Conservation (phyloP, 2,113 vertebrate species). For the Psammodynastes pulverulentus region DNA sequence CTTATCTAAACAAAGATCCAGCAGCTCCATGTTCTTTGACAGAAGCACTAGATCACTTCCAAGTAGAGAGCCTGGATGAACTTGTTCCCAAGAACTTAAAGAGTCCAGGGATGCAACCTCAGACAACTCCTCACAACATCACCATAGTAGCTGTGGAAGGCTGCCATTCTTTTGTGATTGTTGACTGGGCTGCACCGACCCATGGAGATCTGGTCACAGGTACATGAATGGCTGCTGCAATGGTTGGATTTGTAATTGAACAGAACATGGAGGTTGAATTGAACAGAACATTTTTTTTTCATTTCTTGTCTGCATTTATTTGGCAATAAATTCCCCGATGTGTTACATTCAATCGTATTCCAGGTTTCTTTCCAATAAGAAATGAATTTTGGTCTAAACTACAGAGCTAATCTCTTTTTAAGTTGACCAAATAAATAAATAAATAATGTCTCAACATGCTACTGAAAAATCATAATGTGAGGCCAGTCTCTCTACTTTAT, state of each 20-base stretch:
- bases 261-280: background rate
- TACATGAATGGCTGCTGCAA: constrained; percentile 41
- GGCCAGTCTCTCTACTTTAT: background rate
- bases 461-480: background rate
- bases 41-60: constrained; percentile 93
- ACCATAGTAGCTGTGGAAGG: constrained; percentile 95
- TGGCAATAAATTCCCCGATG: background rate
- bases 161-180: constrained; percentile 96
- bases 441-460: background rate
- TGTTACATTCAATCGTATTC: background rate
- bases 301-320: background rate
- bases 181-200: constrained; percentile 89
- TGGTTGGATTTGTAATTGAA: background rate
- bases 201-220: constrained; percentile 92
- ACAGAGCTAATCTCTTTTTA: background rate
- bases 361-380: background rate
- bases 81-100: constrained; percentile 81
- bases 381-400: background rate
- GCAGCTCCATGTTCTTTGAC: constrained; percentile 90
- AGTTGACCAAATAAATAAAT: background rate
- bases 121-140: constrained; percentile 85
- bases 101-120: constrained; percentile 67
- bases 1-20: constrained; percentile 91
- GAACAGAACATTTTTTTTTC: background rate
- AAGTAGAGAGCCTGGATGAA: constrained; percentile 86